Conservation (phyloP, 2,888 invertebrate species). For the Ophion costatus region DNA sequence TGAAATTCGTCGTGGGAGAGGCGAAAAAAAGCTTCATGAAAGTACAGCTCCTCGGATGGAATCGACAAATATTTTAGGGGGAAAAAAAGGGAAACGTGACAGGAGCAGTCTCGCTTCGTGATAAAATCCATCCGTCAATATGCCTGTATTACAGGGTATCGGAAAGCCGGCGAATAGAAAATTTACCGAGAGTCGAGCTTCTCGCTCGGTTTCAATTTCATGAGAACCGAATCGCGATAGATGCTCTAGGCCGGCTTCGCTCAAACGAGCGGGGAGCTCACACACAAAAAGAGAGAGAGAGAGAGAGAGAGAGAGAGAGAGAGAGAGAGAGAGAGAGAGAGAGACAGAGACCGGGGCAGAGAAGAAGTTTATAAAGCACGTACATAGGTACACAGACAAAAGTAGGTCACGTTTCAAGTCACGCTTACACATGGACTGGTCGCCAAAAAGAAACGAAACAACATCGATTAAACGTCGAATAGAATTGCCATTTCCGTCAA, state of each 20-base stretch:
- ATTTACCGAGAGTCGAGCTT: slow-evolving; percentile 48
- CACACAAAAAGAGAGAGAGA: slow-evolving; percentile 14
- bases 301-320: neutral
- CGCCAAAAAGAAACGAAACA: slow-evolving; percentile 21
- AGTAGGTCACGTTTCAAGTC: slow-evolving; percentile 54
- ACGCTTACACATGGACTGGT: slow-evolving; percentile 18
- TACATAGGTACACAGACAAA: slow-evolving; percentile 1
- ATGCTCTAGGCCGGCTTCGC: slow-evolving; percentile 29
- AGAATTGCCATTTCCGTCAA: slow-evolving; percentile 53
- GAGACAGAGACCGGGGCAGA: neutral
- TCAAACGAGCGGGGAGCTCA: slow-evolving; percentile 27
- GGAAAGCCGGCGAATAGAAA: slow-evolving; percentile 37
- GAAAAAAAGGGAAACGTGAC: slow-evolving; percentile 5
- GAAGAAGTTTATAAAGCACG: slow-evolving; percentile 12
- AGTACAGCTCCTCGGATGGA: neutral
- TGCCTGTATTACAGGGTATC: slow-evolving; percentile 5
- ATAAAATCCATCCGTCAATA: slow-evolving; percentile 10
- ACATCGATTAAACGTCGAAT: slow-evolving; percentile 59
- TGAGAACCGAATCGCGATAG: slow-evolving; percentile 32
- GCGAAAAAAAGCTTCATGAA: neutral
- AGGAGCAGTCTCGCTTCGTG: neutral
- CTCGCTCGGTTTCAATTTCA: slow-evolving; percentile 52
- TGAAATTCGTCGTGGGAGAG: neutral
- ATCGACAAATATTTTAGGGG: neutral
- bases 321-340: slow-evolving; percentile 2